Evolutionary conservation across 2,888 invertebrate species (phyloP).

Genomic region (Congeria kusceri): DNA sequence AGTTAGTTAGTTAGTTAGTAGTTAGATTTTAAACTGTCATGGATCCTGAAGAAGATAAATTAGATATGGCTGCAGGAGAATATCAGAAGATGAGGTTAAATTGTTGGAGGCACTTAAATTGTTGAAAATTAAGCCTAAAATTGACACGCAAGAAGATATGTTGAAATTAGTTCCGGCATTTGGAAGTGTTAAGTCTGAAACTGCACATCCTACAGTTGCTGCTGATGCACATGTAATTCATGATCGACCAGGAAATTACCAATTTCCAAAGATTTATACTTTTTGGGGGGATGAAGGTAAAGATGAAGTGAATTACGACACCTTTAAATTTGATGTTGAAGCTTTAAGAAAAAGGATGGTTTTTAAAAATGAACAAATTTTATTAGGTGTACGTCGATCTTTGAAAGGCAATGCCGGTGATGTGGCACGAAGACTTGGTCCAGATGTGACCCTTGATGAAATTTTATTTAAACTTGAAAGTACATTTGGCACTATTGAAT

Average conservation of each 20-base stretch:
- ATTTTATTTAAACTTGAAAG: constrained; percentile 10
- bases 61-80: neutral
- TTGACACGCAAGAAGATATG: too few species aligned
- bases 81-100: too few species aligned
- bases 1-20: too few species aligned
- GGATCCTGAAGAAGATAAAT: neutral
- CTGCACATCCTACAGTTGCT: too few species aligned
- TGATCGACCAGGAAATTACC: neutral
- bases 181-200: too few species aligned
- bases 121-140: too few species aligned
- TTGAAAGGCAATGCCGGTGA: constrained; percentile 25
- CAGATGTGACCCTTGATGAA: neutral
- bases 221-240: too few species aligned
- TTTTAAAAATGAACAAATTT: constrained; percentile 14
- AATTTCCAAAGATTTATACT: neutral
- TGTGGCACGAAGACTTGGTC: constrained; percentile 14
- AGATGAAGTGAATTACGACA: constrained; percentile 16
- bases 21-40: too few species aligned
- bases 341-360: neutral
- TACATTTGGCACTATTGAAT: constrained; percentile 18
- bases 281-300: constrained; percentile 1
- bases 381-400: constrained; percentile 17
- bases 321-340: constrained; percentile 18
- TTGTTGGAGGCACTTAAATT: too few species aligned
- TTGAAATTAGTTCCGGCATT: too few species aligned